Percentiles rank a stretch among this genome's conserved stretches.
Evolutionary conservation across 2,113 vertebrate genomes (phyloP).

Genomic region (Ophiodon elongatus): DNA sequence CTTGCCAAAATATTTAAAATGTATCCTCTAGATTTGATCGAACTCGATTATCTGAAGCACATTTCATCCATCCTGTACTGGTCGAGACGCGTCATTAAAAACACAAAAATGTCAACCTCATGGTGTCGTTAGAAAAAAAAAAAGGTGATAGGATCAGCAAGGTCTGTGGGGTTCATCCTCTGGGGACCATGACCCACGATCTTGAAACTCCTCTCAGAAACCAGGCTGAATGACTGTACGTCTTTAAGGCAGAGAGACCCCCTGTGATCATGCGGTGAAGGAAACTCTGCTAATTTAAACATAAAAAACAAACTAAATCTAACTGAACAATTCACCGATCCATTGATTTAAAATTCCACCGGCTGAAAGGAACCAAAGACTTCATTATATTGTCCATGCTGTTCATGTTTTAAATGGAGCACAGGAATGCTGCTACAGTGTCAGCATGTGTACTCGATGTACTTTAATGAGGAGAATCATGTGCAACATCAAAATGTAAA

Average conservation of each 20-base stretch:
- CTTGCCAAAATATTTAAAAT: no score
- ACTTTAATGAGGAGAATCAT: not conserved
- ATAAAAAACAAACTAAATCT: no score
- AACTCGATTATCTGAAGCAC: no score
- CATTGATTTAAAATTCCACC: constrained; percentile 3
- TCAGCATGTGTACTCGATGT: not conserved
- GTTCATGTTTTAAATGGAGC: constrained; percentile 1
- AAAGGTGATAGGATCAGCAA: not conserved
- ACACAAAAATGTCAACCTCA: not conserved
- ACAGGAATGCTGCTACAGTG: not conserved
- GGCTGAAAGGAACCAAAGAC: not conserved
- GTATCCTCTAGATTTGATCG: no score
- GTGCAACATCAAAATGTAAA: not conserved
- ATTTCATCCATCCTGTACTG: not conserved
- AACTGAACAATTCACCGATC: not conserved
- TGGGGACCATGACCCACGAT: not conserved
- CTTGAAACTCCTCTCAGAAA: not conserved
- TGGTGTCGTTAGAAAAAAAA: no score
- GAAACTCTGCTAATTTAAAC: no score
- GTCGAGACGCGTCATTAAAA: not conserved
- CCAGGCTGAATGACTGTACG: not conserved
- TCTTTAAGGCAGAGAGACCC: not conserved
- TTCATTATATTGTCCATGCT: not conserved
- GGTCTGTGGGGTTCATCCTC: not conserved
- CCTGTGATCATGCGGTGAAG: constrained; percentile 14